phyloP scores from a whole-genome alignment of 2,113 vertebrate species.

The Vulpes ferrilata region DNA sequence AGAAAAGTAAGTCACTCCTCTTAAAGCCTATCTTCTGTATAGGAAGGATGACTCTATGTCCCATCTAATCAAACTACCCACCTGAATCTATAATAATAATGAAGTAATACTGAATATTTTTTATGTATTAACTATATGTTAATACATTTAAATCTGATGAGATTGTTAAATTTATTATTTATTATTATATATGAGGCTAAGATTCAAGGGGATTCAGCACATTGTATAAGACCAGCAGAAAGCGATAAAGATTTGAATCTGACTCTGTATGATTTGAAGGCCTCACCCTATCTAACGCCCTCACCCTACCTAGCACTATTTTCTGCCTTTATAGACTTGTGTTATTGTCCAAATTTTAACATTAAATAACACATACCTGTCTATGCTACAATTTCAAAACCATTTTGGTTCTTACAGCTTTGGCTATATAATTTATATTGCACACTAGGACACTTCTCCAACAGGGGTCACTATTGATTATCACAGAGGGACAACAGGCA shows the following conservation, averaged over 20 bases:
- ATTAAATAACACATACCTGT: neutral
- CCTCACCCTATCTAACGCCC: neutral
- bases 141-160: neutral
- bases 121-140: neutral
- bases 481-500: neutral
- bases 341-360: slow-evolving; percentile 3
- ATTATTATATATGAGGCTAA: neutral
- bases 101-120: neutral
- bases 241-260: neutral
- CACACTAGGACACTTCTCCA: neutral
- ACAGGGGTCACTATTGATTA: neutral
- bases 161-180: slow-evolving; percentile 40
- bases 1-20: neutral
- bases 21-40: neutral
- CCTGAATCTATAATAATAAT: neutral
- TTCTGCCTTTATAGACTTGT: neutral
- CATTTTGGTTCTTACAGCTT: neutral
- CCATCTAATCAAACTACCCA: neutral
- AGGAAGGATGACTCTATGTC: neutral
- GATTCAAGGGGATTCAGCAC: neutral
- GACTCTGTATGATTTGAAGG: neutral
- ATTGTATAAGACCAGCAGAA: neutral
- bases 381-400: slow-evolving; percentile 9
- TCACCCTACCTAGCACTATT: neutral
- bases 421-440: neutral